These are phyloP conservation scores for Heterotis niloticus DNA, from an alignment of 2,113 vertebrate genomes.

Conservation along the genomic window DNA sequence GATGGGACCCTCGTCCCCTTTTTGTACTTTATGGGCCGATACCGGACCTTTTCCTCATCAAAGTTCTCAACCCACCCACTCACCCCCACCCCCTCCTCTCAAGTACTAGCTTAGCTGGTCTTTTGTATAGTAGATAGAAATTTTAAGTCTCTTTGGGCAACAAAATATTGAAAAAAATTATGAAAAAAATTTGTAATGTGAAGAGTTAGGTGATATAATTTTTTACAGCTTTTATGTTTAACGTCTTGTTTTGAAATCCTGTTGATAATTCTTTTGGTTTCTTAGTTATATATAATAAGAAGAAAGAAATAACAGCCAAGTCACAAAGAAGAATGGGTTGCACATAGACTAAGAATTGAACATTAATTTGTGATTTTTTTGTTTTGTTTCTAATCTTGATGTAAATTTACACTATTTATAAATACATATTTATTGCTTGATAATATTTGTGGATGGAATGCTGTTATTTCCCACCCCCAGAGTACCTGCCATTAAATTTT, in stretches of 20 bases:
- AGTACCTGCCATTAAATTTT: slow-evolving; percentile 99
- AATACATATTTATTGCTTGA: slow-evolving; percentile 99
- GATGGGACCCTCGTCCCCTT: slow-evolving; percentile 78
- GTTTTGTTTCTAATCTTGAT: slow-evolving; percentile 95
- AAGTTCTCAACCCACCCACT: slow-evolving; percentile 45
- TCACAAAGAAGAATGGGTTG: slow-evolving; percentile 93
- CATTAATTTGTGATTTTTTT: slow-evolving; percentile 92
- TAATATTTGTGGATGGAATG: slow-evolving; percentile 99
- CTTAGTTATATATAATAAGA: slow-evolving; percentile 69
- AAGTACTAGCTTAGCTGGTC: slow-evolving; percentile 84
- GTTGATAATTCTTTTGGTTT: slow-evolving; percentile 76
- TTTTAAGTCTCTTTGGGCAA: slow-evolving; percentile 80
- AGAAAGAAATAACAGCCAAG: slow-evolving; percentile 75
- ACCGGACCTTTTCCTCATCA: slow-evolving; percentile 56
- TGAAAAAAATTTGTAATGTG: slow-evolving; percentile 75
- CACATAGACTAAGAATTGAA: slow-evolving; percentile 96
- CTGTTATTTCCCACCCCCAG: slow-evolving; percentile 87
- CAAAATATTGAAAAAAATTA: slow-evolving; percentile 45
- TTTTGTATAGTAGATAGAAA: slow-evolving; percentile 85
- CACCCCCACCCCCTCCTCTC: slow-evolving; percentile 46
- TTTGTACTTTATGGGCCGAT: slow-evolving; percentile 81
- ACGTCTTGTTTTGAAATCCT: slow-evolving; percentile 76
- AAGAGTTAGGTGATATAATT: slow-evolving; percentile 77
- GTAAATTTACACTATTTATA: slow-evolving; percentile 99
- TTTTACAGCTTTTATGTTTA: slow-evolving; percentile 79